Evolutionary conservation across 2,797 vertebrate species (phyloP).

Genomic region (Coracias cyanogaster): DNA sequence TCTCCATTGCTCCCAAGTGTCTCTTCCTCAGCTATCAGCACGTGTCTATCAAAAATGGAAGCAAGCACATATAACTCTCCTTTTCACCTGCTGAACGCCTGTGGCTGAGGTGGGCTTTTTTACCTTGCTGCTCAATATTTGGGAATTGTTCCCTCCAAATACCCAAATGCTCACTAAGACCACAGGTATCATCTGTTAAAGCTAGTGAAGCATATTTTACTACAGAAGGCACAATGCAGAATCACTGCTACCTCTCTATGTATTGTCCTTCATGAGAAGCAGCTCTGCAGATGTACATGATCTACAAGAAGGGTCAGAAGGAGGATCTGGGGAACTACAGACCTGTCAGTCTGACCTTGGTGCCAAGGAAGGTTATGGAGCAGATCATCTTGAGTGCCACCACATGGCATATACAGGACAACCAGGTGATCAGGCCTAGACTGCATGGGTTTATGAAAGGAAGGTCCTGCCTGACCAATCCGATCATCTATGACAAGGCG

Average conservation of each 20-base stretch:
- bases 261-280: not conserved
- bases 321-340: not conserved
- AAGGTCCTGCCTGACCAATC: not conserved
- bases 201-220: not conserved
- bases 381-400: not conserved
- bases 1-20: not conserved
- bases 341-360: not conserved
- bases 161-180: not conserved
- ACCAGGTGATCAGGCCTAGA: not conserved
- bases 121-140: not conserved
- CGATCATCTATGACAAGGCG: not conserved
- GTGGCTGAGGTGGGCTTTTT: fast-evolving
- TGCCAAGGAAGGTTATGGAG: not conserved
- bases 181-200: not conserved
- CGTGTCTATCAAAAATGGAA: not conserved
- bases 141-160: not conserved
- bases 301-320: not conserved
- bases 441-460: not conserved
- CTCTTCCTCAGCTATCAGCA: not conserved
- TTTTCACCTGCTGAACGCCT: not conserved
- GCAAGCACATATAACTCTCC: not conserved
- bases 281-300: not conserved
- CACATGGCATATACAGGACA: not conserved
- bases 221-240: not conserved
- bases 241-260: not conserved